Base-by-base conservation (phyloP, 2,113 vertebrate genomes). In the Merops nubicus region DNA sequence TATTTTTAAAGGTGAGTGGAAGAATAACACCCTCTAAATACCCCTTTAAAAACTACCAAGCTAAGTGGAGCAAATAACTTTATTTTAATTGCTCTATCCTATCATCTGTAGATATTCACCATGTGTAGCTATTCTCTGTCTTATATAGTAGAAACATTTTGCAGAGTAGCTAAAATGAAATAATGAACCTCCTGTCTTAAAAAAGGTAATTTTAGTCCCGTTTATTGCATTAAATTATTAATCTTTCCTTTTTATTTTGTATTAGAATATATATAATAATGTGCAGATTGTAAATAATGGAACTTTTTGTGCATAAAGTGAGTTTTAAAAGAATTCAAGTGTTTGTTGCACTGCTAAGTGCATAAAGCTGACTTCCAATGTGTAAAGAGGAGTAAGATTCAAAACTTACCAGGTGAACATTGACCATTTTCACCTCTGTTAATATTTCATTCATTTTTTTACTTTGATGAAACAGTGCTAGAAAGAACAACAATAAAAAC, bases 31-130 rank as follows among this genome's bases (percentile, higher is more conserved):
- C 33, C 33, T 25, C 18, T 48, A 59, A 54, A 20, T 5, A 20
- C 4, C 5, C 38, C 20, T 63, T 57, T 34, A 53, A 47, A 73
- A 57, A 54, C 45, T 76, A 64, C 59, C 70, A 56, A 86, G 40
- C 34, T 60, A 91, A 65, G 54, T 91, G 83, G 78, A 91, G 87
- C 26, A 90, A 95, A 91, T 59, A 96, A 88, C 42, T 94, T 93
- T 97, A 96, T 98, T 96, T 81, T 92, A 97, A 96, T 94, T 96
- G 76, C 62, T 96, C 93, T 92, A 73, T 85, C 72, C 82, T 96
- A 93, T 65, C 68, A 65, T 95, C 97, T 97, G 48, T 81, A 95
- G 83, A 53, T 82, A 89, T 53, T 95, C 74, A 25, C 23, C 43
- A 7, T 81, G 47, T 62, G 60, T 85, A 77, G 96, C 97, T 92